Conservation (phyloP, 2,888 invertebrate species). For the Eupithecia centaureata region DNA sequence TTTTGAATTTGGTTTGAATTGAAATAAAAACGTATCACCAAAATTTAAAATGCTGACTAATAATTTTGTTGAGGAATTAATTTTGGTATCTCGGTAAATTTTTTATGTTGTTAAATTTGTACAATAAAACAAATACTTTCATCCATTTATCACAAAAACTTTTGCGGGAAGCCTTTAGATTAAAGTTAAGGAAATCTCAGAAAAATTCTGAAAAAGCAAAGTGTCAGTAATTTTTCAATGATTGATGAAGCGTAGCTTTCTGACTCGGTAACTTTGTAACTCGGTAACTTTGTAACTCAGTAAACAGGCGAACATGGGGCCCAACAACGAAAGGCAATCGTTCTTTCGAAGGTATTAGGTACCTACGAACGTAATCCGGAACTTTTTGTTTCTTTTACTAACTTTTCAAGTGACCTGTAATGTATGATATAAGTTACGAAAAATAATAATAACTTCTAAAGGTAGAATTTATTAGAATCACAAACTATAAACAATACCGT, state of each 20-base stretch:
- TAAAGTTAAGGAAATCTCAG: slow-evolving; percentile 2
- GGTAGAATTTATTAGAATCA: neutral
- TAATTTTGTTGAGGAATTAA: neutral
- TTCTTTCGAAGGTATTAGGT: neutral
- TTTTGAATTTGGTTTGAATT: no score
- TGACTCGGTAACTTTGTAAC: neutral
- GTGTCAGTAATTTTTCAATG: slow-evolving; percentile 10
- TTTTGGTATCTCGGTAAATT: neutral
- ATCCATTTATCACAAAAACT: neutral
- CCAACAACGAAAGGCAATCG: neutral
- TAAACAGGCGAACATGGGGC: neutral
- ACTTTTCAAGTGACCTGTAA: neutral
- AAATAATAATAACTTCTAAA: neutral
- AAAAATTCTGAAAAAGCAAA: slow-evolving; percentile 1
- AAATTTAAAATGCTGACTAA: neutral
- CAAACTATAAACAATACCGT: no score
- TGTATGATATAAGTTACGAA: neutral
- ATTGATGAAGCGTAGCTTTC: slow-evolving; percentile 5
- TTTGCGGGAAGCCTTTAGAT: neutral
- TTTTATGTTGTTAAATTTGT: neutral
- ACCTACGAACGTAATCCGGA: neutral
- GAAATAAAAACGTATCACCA: no score
- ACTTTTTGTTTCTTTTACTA: neutral
- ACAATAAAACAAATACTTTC: neutral
- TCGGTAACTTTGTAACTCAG: slow-evolving; percentile 1